Conservation (phyloP, 2,113 vertebrate genomes). For the Ammodramus savannarum region DNA sequence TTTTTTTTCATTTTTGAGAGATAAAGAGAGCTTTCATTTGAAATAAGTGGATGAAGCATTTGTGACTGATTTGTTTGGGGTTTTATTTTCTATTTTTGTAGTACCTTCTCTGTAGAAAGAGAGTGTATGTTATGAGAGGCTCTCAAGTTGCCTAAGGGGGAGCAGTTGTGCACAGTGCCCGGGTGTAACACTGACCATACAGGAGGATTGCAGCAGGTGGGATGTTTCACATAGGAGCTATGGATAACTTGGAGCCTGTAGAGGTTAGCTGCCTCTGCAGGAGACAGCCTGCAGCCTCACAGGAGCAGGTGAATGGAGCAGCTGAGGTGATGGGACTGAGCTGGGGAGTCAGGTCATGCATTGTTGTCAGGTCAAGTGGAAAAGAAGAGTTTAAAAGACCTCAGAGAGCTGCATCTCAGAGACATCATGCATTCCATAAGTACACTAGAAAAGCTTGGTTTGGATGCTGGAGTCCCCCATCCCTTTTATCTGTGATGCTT, state of each 20-base stretch:
- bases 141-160: background rate
- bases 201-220: background rate
- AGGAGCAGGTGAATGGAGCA: background rate
- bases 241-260: background rate
- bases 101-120: background rate
- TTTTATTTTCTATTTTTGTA: rapidly evolving
- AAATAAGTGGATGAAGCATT: background rate
- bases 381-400: background rate
- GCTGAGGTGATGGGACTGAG: background rate
- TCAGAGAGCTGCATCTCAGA: background rate
- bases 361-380: background rate
- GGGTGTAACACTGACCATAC: rapidly evolving
- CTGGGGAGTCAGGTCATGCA: background rate
- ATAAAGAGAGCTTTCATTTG: background rate
- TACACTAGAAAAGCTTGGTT: background rate
- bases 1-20: background rate
- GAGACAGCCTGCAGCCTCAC: background rate
- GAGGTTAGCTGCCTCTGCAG: background rate
- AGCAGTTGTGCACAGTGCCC: background rate
- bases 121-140: background rate
- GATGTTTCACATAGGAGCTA: background rate
- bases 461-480: background rate
- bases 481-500: background rate
- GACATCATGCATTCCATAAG: background rate
- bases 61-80: background rate